phyloP scores from a whole-genome alignment of 2,888 invertebrate genomes.

The Notocelia uddmanniana region DNA sequence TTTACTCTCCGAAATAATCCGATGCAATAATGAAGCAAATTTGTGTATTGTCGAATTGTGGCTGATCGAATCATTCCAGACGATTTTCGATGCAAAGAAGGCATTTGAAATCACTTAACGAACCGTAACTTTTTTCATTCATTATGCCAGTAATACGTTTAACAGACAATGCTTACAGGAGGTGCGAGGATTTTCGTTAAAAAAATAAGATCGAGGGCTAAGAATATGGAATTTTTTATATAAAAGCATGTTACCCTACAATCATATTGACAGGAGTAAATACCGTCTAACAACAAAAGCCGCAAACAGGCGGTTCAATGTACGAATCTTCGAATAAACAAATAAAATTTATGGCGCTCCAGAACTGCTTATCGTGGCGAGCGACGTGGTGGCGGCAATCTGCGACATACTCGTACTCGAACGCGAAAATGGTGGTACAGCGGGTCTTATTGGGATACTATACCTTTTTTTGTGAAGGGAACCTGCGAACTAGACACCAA shows the following conservation, averaged over 20 bases:
- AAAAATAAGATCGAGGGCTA: neutral
- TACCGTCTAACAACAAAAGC: slow-evolving; percentile 15
- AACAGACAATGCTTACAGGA: neutral
- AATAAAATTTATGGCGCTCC: slow-evolving; percentile 48
- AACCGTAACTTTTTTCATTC: slow-evolving; percentile 29
- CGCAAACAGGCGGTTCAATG: slow-evolving; percentile 44
- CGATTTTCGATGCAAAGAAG: slow-evolving; percentile 32
- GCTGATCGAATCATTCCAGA: slow-evolving; percentile 35
- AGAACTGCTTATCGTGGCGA: slow-evolving; percentile 40
- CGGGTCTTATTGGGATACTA: neutral
- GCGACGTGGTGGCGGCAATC: slow-evolving; percentile 40
- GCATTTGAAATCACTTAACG: slow-evolving; percentile 37
- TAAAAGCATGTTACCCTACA: neutral
- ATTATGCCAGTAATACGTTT: neutral
- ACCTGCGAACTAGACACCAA: too few species aligned
- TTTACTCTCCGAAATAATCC: neutral
- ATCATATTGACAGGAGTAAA: slow-evolving; percentile 16
- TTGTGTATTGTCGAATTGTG: slow-evolving; percentile 34
- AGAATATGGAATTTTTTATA: neutral
- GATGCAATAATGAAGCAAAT: slow-evolving; percentile 5
- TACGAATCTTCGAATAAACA: slow-evolving; percentile 49
- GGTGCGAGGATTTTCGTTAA: too few species aligned
- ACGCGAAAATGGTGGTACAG: neutral
- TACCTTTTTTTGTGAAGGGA: too few species aligned
- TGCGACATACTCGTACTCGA: slow-evolving; percentile 19